Evolutionary conservation across 2,113 vertebrate species (phyloP), one percentile per base, ranked within the genome.

Genomic region (Tachuris rubrigastra): DNA sequence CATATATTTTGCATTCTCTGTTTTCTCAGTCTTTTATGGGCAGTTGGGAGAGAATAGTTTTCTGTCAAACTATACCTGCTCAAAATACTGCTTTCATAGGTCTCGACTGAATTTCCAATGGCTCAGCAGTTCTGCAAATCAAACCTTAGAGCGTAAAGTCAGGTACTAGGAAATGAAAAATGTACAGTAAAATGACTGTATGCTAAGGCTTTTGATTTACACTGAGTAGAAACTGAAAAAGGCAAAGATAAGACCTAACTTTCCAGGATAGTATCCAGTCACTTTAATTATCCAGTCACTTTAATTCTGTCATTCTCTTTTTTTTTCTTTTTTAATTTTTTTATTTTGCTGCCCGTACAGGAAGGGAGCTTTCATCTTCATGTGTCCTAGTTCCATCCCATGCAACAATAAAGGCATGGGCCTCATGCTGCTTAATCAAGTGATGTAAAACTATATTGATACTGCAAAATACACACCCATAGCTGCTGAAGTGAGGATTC

Each of bases 181-280:
- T 18, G 27, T 87, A 30, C 14, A 33, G 47, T 59, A 69, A 82
- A 89, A 90, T 93, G 87, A 68, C 66, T 87, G 22, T 60, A 74
- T 87, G 78, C 41, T 55, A 78, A 85, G 66, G 37, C 74, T 87
- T 85, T 91, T 96, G 90, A 95, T 93, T 91, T 96, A 50, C 58
- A 65, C 77, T 35, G 62, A 72, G 44, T 39, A 78, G 85, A 79
- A 94, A 79, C 15, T 56, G 87, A 39, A 37, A 82, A 87, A 89
- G 59, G n/a, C 41, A 80, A 60, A 80, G 77, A 41, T 75, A 91
- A 94, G 69, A 71, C 47, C 35, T 87, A 56, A 52, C 33, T 87
- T 52, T 87, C 27, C 13, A 35, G 24, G 46, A 37, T 6, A 60
- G 39, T 72, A 49, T 75, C 72, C 47, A 67, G 49, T 79, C 31